Evolutionary conservation across 1,140 invertebrate species (phyloP), one percentile per base, ranked within the genome.

Genomic region (Procambarus virginalis): DNA sequence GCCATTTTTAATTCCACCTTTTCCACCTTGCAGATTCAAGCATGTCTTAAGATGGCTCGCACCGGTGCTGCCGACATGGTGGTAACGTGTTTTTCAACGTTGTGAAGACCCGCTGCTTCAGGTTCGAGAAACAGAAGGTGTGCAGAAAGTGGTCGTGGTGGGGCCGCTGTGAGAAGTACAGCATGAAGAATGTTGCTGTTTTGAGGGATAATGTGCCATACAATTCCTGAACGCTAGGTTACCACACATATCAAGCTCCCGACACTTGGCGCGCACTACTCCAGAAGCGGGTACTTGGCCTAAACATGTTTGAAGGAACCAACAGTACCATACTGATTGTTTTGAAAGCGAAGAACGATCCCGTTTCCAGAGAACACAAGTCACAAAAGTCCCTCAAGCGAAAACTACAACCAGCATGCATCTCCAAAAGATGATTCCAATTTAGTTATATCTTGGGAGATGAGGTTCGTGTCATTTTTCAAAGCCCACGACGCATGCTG

Each of bases 31-130:
- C 95, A 98, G 98, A 93, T 99, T 99, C 93, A 96, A 81, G 96
- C 97, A 2, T 99, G 98, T 93, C 94, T 99, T 87, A 98, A 98
- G 93, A 96, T 97, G 94, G 96, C 97, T 0, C 95, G 96, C 88
- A 97, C 97, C 0, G 96, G 96, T 4, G 96, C 97, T 1, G 96
- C 98, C 0, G 97, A 98, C 93, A 95, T 98, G 90, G 97, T 92
- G 98, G 98, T 2, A 97, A 97, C 93, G 94, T 99, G 9, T 99
- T 98, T 94, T 99, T 99, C 95, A 98, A 99, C 93, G 95, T 98
- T 0, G 96, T 99, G 3, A 97, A 98, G 93, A 98, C 97, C 0
- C 97, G 98, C 93, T 99, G 98, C 93, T 99, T 99, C 94, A 95
- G 97, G 1, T 94, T 99, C 17, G 97, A 97, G 92, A 95, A 95